Evolutionary conservation across 2,888 invertebrate genomes (phyloP).

Genomic region (Sepiola atlantica): DNA sequence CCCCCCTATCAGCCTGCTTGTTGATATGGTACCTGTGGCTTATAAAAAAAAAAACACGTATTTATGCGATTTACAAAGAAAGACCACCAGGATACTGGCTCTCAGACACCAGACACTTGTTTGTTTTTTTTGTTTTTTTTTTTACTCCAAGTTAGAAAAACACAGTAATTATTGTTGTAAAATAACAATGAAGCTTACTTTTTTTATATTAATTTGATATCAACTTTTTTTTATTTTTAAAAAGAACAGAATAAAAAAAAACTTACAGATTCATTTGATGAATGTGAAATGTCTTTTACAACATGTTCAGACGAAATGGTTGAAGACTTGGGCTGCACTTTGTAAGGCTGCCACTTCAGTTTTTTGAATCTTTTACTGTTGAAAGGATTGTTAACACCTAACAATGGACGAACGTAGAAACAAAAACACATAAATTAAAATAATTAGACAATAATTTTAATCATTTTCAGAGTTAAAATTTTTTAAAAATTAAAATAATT

Average conservation of each 20-base stretch:
- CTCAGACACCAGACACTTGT: too few species aligned
- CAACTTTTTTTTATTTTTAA: not conserved
- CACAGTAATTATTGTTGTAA: too few species aligned
- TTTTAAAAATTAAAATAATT: too few species aligned
- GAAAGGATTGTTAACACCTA: not conserved
- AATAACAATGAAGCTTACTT: not conserved
- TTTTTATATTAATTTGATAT: not conserved
- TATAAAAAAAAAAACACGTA: too few species aligned
- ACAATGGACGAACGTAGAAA: not conserved
- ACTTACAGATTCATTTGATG: conserved; percentile 35
- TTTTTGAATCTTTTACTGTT: not conserved
- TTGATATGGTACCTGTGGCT: too few species aligned
- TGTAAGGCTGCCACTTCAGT: conserved; percentile 24
- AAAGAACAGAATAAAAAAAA: not conserved
- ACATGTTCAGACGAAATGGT: not conserved
- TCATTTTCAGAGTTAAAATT: not conserved
- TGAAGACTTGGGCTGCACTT: conserved; percentile 2
- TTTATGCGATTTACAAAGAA: too few species aligned
- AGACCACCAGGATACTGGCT: too few species aligned
- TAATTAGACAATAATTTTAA: not conserved
- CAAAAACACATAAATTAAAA: not conserved
- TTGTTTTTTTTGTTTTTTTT: too few species aligned
- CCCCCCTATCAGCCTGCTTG: too few species aligned
- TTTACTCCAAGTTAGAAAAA: too few species aligned
- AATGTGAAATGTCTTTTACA: not conserved